These are phyloP conservation scores for Drosophila sulfurigaster DNA, from an alignment of 1,140 invertebrate species.

Conservation along the genomic window DNA sequence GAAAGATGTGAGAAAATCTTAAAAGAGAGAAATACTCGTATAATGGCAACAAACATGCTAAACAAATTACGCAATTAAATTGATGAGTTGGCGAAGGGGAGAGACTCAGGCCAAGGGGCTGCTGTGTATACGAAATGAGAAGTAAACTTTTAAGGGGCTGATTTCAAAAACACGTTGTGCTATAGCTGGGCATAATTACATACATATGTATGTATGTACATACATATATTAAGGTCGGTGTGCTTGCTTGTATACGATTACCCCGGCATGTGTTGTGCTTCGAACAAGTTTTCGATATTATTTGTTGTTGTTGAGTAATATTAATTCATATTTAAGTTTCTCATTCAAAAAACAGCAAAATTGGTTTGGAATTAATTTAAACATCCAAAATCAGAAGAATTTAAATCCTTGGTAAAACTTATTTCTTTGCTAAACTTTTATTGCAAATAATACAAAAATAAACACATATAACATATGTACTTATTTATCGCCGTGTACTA, in stretches of 20 bases:
- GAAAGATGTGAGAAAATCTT: constrained; percentile 31
- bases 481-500: constrained; percentile 12
- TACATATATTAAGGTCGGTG: constrained; percentile 35
- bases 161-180: constrained; percentile 14
- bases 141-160: constrained; percentile 34
- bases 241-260: constrained; percentile 18
- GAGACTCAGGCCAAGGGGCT: neutral
- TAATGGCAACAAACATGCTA: constrained; percentile 44
- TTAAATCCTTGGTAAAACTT: no score
- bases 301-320: constrained; percentile 21
- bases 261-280: constrained; percentile 48
- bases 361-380: constrained; percentile 29
- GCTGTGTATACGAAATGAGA: constrained; percentile 18
- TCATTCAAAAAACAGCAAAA: no score
- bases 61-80: constrained; percentile 67
- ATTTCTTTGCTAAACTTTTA: no score
- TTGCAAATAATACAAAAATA: no score
- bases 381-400: no score
- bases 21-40: constrained; percentile 35
- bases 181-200: constrained; percentile 6
- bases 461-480: no score
- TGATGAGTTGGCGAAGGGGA: neutral
- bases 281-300: constrained; percentile 37
- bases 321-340: no score
- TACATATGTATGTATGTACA: neutral